These are phyloP conservation scores for Ctenosaura bakeri DNA, from an alignment of 2,797 vertebrate species.

Conservation along the genomic window DNA sequence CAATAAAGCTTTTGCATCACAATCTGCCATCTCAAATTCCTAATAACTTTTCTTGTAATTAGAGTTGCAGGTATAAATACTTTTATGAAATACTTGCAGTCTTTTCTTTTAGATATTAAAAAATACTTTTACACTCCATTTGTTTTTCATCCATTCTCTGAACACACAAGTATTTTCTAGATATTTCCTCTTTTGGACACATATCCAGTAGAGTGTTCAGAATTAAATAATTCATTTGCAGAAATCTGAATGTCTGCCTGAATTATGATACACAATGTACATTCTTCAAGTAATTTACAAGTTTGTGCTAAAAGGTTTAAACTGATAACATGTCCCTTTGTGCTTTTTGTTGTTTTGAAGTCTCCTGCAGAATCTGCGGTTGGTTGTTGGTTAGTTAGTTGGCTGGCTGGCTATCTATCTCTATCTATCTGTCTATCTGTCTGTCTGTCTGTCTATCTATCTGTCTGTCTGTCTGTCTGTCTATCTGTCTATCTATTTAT, in stretches of 20 bases:
- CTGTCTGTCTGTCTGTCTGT: no score
- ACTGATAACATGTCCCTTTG: not conserved
- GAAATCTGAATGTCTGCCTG: not conserved
- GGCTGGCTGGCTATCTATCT: no score
- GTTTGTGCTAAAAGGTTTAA: not conserved
- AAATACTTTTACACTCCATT: no score
- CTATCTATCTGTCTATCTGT: no score
- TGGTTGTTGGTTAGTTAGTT: not conserved
- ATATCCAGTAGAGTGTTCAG: no score
- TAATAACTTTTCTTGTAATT: not conserved
- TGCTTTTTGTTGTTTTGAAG: not conserved
- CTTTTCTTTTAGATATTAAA: not conserved
- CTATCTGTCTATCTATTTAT: no score
- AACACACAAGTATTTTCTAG: no score
- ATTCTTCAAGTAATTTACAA: not conserved
- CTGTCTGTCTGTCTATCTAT: no score
- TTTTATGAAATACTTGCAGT: not conserved
- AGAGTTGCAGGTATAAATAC: not conserved
- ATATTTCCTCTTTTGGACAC: no score
- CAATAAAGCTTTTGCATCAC: not conserved
- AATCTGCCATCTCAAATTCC: not conserved
- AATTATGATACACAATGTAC: not conserved
- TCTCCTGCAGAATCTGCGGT: not conserved
- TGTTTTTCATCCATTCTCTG: no score
- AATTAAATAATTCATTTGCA: no score